A percentile compares a stretch with the other conserved stretches of the same genome.
Evolutionary conservation across 2,888 invertebrate genomes (phyloP).

Genomic region (Colostygia pectinataria): DNA sequence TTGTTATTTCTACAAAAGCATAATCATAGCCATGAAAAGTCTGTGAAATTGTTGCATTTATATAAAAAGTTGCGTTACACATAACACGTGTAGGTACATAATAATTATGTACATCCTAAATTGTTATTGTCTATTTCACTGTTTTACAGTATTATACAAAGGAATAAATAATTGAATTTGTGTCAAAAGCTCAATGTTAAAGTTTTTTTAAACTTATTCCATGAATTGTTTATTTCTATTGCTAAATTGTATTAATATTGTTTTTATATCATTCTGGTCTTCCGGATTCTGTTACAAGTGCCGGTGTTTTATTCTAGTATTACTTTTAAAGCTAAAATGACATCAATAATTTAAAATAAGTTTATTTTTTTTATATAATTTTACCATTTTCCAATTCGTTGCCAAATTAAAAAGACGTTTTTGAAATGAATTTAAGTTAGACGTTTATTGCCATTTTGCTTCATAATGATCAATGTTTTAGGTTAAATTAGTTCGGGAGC

Average conservation of each 20-base stretch:
- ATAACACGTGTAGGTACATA: constrained; percentile 21
- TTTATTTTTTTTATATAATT: constrained; percentile 23
- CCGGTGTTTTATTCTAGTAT: constrained; percentile 17
- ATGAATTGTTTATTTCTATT: constrained; percentile 4
- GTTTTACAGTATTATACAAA: constrained; percentile 66
- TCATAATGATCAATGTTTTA: constrained; percentile 38
- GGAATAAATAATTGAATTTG: constrained; percentile 52
- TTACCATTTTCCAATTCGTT: constrained; percentile 30
- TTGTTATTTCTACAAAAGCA: too few relatives aligned
- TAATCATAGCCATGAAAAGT: too few relatives aligned
- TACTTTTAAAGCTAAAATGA: constrained; percentile 22
- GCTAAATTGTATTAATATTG: constrained; percentile 2
- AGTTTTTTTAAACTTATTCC: constrained; percentile 26
- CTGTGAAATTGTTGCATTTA: not conserved
- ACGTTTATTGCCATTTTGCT: constrained; percentile 55
- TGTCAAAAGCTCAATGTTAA: constrained; percentile 76
- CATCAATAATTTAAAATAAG: constrained; percentile 22
- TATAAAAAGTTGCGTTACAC: constrained; percentile 41
- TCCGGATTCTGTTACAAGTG: constrained; percentile 46
- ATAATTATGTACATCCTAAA: constrained; percentile 33
- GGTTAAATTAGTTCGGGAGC: constrained; percentile 39
- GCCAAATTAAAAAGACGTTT: constrained; percentile 36
- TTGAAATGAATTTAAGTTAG: constrained; percentile 35
- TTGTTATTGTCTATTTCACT: constrained; percentile 50
- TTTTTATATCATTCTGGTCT: constrained; percentile 41